Base-by-base conservation (phyloP, 2,797 vertebrate genomes). In the Lutjanus argentimaculatus region DNA sequence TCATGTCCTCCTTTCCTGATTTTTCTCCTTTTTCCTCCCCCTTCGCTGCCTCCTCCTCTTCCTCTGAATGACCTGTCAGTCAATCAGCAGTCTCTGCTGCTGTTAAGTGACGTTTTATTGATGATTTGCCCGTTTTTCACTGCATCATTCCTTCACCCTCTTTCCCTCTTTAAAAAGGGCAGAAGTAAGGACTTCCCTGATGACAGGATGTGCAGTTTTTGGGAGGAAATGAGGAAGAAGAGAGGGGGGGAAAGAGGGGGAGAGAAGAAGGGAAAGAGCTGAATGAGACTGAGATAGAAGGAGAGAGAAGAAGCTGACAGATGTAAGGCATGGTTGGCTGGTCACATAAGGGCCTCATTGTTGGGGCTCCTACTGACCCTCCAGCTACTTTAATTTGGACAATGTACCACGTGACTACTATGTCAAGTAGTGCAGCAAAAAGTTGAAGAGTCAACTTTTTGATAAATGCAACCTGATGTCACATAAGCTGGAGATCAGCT, bases 161-260 rank as follows among this genome's bases (percentile, higher is more conserved):
- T 36, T 75, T 59, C 53, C 49, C 48, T 67, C 65, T 74, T 74
- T 76, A 58, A 73, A 85, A 86, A 81, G 69, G 75, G 81, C 73
- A 65, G 67, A 87, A 85, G 86, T 85, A 88, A 90, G 89, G 85
- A 81, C 82, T 92, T 72, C 79, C 88, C 80, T 73, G 81, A 82
- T 88, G 89, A 91, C 85, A 91, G 75, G 75, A 71, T 66, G 46
- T 67, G 65, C 88, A 83, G 62, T 79, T 80, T 78, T 80, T 80
- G 52, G 56, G 48, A 46, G 36, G 66, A 75, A 58, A 11, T 12
- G 6, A 22, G 21, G 62, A 51, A 30, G 36, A 13, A 52, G 21
- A 17, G 48, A 14, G 12, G 30, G 11, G 43, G 58, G 10, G 62
- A 53, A n/a, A 15, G 9, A 30, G 56, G n/a, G n/a, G 22, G 14